Base-by-base conservation (phyloP, 2,888 invertebrate genomes). In the Mongoloraphidia duomilia region DNA sequence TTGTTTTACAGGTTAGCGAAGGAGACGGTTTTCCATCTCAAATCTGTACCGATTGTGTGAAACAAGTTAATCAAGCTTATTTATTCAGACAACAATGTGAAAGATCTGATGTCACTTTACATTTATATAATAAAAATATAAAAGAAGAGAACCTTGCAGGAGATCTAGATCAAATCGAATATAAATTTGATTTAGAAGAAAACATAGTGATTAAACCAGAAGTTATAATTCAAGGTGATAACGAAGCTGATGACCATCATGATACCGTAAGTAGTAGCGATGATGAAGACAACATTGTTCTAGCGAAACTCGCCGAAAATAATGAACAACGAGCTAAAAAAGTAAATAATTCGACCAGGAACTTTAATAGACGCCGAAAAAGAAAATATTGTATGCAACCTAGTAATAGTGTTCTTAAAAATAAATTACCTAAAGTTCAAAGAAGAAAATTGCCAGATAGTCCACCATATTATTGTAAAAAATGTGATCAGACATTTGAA, bases 61-160 rank as follows among this genome's bases (percentile, higher is more conserved):
- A 14, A 26, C 45, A 45, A 45, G 33, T 45, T 17, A 45, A 45
- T 37, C 45, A 45, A 45, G 13, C 45, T 9, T 45, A 37, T 45
- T 13, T 37, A 37, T 45, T 45, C 14, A 45, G 37, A 36, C 36
- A 37, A 10, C 35, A 45, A 13, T 45, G 33, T 17, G 13, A 45
- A 14, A 34, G 17, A 14, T 26, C 14, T 14, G 45, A 45, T n/a
- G 37, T 9, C n/a, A 14, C 45, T 37, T 45, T 45, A 45, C 45
- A 12, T n/a, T 34, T 17, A 8, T 45, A 45, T 14, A 34, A 26
- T n/a, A 5, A 26, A 9, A 12, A 33, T 43, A 26, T 26, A 26
- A 43, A 43, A 43, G 33, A 43, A 26, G 12, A 13, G 11, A 11
- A 12, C 17, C 10, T 14, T 9, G 9, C 9, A 13, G 17, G 12